These are phyloP conservation scores for Plebejus argus DNA, from an alignment of 2,888 invertebrate species.

Conservation along the genomic window DNA sequence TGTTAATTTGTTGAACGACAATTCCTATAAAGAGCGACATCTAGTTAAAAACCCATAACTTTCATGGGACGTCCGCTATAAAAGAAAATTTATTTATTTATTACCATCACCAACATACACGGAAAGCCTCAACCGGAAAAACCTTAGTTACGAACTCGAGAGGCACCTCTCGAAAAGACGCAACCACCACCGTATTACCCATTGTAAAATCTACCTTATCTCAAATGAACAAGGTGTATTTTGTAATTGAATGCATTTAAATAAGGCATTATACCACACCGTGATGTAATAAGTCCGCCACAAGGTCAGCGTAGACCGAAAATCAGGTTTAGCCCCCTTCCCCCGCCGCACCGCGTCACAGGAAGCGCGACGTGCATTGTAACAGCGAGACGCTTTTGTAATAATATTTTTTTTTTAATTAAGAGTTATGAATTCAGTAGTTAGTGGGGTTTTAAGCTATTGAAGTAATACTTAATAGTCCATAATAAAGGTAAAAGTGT, in stretches of 20 bases:
- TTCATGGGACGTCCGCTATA: conserved; percentile 11
- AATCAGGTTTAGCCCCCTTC: conserved; percentile 71
- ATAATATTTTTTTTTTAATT: background rate
- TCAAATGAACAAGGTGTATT: conserved; percentile 34
- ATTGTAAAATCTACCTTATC: conserved; percentile 43
- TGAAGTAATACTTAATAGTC: background rate
- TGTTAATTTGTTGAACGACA: background rate
- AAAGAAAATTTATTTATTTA: conserved; percentile 48
- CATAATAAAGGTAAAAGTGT: background rate
- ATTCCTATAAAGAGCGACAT: background rate
- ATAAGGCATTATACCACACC: conserved; percentile 66
- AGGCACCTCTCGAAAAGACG: conserved; percentile 42
- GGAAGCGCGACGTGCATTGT: conserved; percentile 52
- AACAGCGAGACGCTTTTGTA: conserved; percentile 38
- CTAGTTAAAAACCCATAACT: conserved; percentile 1
- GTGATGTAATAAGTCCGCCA: conserved; percentile 73
- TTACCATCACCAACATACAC: conserved; percentile 55
- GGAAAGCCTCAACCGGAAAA: conserved; percentile 76
- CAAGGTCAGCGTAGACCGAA: conserved; percentile 80
- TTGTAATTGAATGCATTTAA: conserved; percentile 43
- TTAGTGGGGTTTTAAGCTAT: background rate
- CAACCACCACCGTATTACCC: conserved; percentile 39
- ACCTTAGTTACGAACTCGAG: conserved; percentile 66
- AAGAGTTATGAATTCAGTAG: background rate
- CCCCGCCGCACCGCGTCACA: conserved; percentile 59